These are phyloP conservation scores for Archivesica marissinica DNA, from an alignment of 1,140 invertebrate species.

Conservation along the genomic window DNA sequence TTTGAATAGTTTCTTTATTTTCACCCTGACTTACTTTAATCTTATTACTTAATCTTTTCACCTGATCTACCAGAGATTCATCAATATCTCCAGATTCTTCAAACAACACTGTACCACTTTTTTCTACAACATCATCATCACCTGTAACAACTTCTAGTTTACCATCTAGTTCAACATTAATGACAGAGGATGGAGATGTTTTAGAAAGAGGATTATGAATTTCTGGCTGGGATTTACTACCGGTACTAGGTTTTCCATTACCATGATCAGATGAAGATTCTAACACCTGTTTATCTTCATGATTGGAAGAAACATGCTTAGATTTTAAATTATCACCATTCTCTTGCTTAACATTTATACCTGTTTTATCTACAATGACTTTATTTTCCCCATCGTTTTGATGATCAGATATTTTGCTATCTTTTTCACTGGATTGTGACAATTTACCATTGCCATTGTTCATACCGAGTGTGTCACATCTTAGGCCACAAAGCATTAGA, in stretches of 20 bases:
- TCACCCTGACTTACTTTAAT: constrained; percentile 10
- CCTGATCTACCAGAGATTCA: constrained; percentile 46
- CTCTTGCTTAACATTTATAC: constrained; percentile 8
- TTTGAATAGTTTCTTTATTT: background rate
- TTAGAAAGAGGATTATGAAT: background rate
- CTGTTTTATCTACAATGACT: constrained; percentile 6
- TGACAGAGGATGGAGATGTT: background rate
- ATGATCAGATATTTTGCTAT: constrained; percentile 5
- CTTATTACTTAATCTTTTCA: constrained; percentile 55
- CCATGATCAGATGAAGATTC: background rate
- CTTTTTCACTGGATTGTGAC: constrained; percentile 7
- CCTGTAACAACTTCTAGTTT: background rate
- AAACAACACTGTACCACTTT: background rate
- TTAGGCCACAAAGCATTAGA: background rate
- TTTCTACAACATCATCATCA: background rate
- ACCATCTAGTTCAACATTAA: background rate
- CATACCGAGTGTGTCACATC: background rate
- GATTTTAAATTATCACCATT: background rate
- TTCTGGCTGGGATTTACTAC: background rate
- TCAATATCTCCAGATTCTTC: constrained; percentile 42
- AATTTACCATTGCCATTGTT: background rate
- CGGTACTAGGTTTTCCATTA: background rate
- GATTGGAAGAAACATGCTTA: constrained; percentile 9
- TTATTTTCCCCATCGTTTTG: background rate
- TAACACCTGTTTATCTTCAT: background rate